Conservation (phyloP, 2,113 vertebrate genomes). For the Nannospalax galili region DNA sequence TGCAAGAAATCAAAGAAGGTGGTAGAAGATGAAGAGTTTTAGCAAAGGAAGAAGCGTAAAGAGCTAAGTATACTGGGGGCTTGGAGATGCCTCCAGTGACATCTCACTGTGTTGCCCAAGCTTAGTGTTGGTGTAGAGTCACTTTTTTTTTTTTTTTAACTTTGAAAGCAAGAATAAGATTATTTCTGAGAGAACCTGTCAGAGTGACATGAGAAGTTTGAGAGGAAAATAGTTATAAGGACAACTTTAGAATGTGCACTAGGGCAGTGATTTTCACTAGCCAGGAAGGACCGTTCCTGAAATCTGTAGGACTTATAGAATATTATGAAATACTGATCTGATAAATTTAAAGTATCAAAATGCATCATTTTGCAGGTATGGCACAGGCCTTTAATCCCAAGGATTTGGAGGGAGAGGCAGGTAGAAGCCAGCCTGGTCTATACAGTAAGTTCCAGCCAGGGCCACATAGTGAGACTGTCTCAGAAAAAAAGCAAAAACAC, state of each 20-base stretch:
- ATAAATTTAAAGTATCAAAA: constrained; percentile 28
- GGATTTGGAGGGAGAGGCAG: too few relatives aligned
- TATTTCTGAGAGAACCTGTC: neutral
- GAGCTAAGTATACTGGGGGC: neutral
- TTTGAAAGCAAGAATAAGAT: neutral
- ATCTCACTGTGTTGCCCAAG: neutral
- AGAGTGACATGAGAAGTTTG: neutral
- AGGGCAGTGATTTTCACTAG: neutral
- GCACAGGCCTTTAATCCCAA: too few relatives aligned
- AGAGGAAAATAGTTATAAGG: neutral
- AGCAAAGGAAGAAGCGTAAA: neutral
- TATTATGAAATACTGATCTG: neutral
- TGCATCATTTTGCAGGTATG: neutral
- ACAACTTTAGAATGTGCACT: neutral
- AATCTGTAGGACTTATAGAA: neutral
- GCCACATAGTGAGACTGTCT: too few relatives aligned
- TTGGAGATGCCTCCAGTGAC: neutral
- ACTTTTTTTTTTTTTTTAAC: neutral
- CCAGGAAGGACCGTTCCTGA: neutral
- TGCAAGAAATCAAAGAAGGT: neutral
- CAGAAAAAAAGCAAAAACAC: too few relatives aligned
- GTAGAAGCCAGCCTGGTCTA: too few relatives aligned
- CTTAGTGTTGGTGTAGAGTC: neutral
- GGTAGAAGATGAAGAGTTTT: neutral
- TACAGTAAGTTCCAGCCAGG: too few relatives aligned